These are phyloP conservation scores for Drosophila parvula DNA, from an alignment of 1,140 invertebrate genomes.

Conservation along the genomic window DNA sequence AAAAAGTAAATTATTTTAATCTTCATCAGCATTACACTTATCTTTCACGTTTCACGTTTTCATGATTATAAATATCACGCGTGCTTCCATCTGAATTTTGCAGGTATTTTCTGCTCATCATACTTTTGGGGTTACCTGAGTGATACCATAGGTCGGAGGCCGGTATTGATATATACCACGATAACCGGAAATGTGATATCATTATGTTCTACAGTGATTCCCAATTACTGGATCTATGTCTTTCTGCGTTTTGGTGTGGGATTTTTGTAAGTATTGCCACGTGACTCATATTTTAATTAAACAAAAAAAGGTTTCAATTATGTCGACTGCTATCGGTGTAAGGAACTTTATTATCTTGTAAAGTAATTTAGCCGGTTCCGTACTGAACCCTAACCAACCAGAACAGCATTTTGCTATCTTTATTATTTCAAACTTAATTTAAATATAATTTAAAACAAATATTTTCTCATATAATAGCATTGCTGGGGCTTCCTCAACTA, in stretches of 20 bases:
- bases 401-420: neutral
- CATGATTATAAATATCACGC: conserved; percentile 17
- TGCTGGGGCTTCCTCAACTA: conserved; percentile 78
- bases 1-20: neutral
- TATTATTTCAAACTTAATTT: neutral
- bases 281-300: neutral
- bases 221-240: conserved; percentile 85
- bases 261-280: conserved; percentile 85
- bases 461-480: conserved; percentile 53
- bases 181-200: conserved; percentile 74
- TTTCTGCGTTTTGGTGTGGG: conserved; percentile 85
- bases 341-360: conserved; percentile 8
- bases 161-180: conserved; percentile 84
- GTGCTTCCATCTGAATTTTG: neutral
- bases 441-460: neutral
- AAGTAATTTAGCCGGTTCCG: neutral
- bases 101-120: conserved; percentile 86
- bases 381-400: no score
- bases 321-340: neutral
- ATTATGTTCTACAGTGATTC: conserved; percentile 85
- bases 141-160: conserved; percentile 87
- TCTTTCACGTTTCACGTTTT: conserved; percentile 30
- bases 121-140: conserved; percentile 90
- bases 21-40: conserved; percentile 2
- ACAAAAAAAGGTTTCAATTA: neutral